Evolutionary conservation across 2,888 invertebrate genomes (phyloP).

Genomic region (Priocnemis perturbator): DNA sequence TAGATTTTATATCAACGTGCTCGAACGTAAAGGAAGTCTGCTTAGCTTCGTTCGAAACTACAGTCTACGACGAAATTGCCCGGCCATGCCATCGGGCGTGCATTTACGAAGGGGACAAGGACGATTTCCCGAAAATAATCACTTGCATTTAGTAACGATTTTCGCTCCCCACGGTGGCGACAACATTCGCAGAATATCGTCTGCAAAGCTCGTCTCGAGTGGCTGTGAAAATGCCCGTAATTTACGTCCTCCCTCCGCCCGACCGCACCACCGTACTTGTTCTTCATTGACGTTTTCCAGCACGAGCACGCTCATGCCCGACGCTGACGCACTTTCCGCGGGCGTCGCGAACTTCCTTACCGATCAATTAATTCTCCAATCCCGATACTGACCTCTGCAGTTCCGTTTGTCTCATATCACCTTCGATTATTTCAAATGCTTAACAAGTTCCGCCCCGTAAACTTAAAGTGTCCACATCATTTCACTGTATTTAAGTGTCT

Average conservation of each 20-base stretch:
- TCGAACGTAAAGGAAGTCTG: too few relatives aligned
- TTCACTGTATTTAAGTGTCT: too few relatives aligned
- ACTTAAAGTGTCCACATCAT: too few relatives aligned
- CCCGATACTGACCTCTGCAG: not conserved
- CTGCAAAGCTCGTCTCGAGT: conserved; percentile 46
- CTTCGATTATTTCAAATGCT: too few relatives aligned
- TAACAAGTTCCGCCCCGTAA: too few relatives aligned
- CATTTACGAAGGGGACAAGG: too few relatives aligned
- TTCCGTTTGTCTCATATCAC: not conserved
- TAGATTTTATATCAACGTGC: too few relatives aligned
- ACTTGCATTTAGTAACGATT: not conserved
- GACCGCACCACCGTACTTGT: conserved; percentile 9
- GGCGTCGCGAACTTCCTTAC: not conserved
- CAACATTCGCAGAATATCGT: conserved; percentile 15
- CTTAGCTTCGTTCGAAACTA: too few relatives aligned
- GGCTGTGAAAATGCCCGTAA: conserved; percentile 54
- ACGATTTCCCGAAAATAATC: too few relatives aligned
- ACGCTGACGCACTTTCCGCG: too few relatives aligned
- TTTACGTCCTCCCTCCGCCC: conserved; percentile 38
- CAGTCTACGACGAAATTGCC: too few relatives aligned
- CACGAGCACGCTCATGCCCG: not conserved
- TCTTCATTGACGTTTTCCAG: conserved; percentile 4
- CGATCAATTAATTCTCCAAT: not conserved
- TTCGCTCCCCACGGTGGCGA: not conserved
- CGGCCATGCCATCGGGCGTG: too few relatives aligned